Conservation (phyloP, 2,113 vertebrate genomes). For the Euleptes europaea region DNA sequence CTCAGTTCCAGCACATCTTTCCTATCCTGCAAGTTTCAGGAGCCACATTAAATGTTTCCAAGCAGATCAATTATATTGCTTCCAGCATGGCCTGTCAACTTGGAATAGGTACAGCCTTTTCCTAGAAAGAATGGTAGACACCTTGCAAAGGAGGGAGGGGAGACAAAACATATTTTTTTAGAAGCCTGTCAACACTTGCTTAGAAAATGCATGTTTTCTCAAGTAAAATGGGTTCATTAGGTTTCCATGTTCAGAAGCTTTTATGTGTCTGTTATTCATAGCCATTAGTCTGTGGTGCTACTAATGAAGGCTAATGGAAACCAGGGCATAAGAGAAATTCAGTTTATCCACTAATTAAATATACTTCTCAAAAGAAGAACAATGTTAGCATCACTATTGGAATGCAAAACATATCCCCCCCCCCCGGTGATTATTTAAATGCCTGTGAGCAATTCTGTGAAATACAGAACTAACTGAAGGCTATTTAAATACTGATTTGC, state of each 20-base stretch:
- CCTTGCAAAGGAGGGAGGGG: neutral
- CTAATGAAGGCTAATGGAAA: conserved; percentile 41
- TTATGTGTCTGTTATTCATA: conserved; percentile 53
- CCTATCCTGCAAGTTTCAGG: neutral
- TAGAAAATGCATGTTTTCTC: neutral
- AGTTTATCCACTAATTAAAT: conserved; percentile 37
- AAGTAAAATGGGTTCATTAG: conserved; percentile 22
- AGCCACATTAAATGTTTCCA: conserved; percentile 25
- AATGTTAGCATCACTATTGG: conserved; percentile 14
- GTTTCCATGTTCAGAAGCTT: conserved; percentile 21
- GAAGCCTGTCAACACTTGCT: conserved; percentile 33
- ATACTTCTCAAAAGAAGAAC: conserved; percentile 40
- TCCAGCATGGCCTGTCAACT: neutral
- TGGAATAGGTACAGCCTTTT: neutral
- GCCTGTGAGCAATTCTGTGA: neutral
- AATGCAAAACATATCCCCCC: neutral
- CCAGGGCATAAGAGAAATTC: conserved; percentile 2
- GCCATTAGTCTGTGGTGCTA: conserved; percentile 30
- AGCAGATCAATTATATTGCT: neutral
- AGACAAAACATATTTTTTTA: neutral
- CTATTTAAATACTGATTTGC: neutral
- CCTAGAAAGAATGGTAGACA: conserved; percentile 17
- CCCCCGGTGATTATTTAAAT: neutral
- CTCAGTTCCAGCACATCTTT: neutral
- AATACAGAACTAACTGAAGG: neutral